Conservation (phyloP, 2,888 invertebrate species). For the Stramonita haemastoma region DNA sequence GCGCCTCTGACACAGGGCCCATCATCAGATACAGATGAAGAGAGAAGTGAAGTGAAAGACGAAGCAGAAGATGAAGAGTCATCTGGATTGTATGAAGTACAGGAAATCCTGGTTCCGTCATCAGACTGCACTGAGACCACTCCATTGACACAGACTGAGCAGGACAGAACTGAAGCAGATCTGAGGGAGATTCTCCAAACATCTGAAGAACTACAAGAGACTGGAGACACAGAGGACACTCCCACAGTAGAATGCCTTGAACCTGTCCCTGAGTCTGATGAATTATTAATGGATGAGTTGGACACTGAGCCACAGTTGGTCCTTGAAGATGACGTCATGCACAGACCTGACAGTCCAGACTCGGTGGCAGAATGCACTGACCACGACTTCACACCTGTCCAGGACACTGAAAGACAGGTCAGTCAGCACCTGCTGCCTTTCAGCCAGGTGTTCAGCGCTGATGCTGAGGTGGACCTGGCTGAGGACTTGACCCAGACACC, state of each 20-base stretch:
- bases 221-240: too few relatives aligned
- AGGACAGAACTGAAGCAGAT: not conserved
- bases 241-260: too few relatives aligned
- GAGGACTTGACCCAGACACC: not conserved
- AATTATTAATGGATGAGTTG: too few relatives aligned
- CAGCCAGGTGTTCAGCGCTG: not conserved
- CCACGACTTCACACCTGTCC: not conserved
- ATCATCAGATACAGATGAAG: not conserved
- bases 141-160: not conserved
- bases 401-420: not conserved
- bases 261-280: too few relatives aligned
- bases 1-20: not conserved
- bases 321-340: not conserved
- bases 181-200: too few relatives aligned
- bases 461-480: not conserved
- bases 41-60: not conserved
- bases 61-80: not conserved
- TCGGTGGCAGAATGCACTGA: not conserved
- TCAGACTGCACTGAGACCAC: not conserved
- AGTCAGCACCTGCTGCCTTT: not conserved
- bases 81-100: not conserved
- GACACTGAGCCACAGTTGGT: too few relatives aligned
- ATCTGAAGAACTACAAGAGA: too few relatives aligned
- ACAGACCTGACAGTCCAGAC: conserved; percentile 12
- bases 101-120: not conserved